Evolutionary conservation across 2,113 vertebrate species (phyloP).

Genomic region (Nycticorax nycticorax): DNA sequence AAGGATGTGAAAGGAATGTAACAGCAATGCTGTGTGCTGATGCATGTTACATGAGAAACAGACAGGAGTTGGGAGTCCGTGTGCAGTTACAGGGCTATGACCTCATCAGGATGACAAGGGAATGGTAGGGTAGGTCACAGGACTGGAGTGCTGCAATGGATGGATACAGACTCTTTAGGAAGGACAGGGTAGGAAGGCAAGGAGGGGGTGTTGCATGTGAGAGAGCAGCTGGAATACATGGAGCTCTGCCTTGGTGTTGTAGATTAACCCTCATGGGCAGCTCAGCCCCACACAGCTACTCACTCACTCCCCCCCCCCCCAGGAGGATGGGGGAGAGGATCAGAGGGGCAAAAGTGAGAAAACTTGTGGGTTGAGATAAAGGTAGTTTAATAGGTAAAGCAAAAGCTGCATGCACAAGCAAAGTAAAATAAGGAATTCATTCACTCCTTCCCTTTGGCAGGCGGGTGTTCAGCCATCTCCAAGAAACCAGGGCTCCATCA

Average conservation of each 20-base stretch:
- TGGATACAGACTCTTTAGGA: not conserved
- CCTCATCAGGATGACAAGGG: not conserved
- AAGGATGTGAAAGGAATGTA: not conserved
- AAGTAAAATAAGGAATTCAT: not conserved
- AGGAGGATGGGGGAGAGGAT: not conserved
- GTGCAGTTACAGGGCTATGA: not conserved
- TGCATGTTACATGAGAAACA: not conserved
- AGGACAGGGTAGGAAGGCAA: not conserved
- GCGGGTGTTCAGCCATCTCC: not conserved
- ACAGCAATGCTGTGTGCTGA: not conserved
- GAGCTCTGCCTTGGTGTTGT: not conserved
- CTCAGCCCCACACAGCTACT: not conserved
- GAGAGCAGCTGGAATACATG: not conserved
- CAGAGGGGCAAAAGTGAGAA: not conserved
- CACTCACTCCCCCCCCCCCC: not conserved
- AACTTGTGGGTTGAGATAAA: not conserved
- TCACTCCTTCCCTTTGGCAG: not conserved
- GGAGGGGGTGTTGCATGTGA: not conserved
- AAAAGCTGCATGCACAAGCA: not conserved
- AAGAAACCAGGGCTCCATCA: not conserved
- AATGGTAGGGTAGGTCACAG: not conserved
- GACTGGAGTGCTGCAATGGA: not conserved
- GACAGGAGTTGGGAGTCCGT: not conserved
- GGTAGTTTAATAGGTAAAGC: not conserved
- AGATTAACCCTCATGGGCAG: not conserved